Evolutionary conservation across 2,797 vertebrate genomes (phyloP).

Genomic region (Trematomus bernacchii): DNA sequence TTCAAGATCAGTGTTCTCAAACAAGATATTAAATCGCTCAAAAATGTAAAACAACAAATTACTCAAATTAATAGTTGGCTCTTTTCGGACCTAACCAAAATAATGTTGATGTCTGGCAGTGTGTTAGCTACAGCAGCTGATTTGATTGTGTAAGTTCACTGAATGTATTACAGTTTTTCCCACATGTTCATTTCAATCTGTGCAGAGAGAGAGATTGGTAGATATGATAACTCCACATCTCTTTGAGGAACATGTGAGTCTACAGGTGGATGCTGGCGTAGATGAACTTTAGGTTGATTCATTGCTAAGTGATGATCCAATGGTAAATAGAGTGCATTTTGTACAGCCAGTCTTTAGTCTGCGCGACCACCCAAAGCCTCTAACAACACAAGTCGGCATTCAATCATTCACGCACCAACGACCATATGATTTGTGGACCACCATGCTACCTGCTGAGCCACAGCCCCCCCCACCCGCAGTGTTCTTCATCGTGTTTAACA

Average conservation of each 20-base stretch:
- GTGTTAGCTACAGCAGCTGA: constrained; percentile 34
- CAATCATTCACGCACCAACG: too few relatives aligned
- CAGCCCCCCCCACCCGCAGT: too few relatives aligned
- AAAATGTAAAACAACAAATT: constrained; percentile 46
- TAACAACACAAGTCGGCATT: too few relatives aligned
- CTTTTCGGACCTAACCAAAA: constrained; percentile 32
- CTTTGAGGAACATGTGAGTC: neutral
- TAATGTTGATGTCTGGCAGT: constrained; percentile 54
- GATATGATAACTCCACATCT: constrained; percentile 3
- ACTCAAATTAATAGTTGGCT: constrained; percentile 42
- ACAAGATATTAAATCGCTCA: constrained; percentile 32
- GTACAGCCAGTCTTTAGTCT: too few relatives aligned
- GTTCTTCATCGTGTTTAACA: too few relatives aligned
- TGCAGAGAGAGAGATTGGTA: neutral
- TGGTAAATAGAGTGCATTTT: neutral
- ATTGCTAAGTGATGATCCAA: constrained; percentile 16
- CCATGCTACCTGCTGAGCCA: too few relatives aligned
- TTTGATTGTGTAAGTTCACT: constrained; percentile 18
- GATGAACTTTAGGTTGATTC: constrained; percentile 12
- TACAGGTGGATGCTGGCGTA: constrained; percentile 18
- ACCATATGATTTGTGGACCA: too few relatives aligned
- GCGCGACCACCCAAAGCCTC: too few relatives aligned
- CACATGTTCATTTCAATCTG: constrained; percentile 12
- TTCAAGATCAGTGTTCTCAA: constrained; percentile 41
- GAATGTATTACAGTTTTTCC: too few relatives aligned